Evolutionary conservation across 2,888 invertebrate genomes (phyloP), one percentile per base, ranked within the genome.

Genomic region (Diadegma fenestrale): DNA sequence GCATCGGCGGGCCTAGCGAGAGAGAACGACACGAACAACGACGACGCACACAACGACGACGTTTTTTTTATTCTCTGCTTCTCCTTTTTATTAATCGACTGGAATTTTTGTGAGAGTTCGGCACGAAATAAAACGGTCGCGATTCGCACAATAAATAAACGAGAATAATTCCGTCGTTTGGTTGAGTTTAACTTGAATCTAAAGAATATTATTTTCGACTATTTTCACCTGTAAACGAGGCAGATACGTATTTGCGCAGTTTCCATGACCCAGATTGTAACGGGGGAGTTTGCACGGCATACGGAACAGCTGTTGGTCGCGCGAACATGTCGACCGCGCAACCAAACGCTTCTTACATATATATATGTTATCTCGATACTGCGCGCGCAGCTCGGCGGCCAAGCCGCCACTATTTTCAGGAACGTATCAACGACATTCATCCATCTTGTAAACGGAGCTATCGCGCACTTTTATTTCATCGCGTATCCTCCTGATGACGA

Each of bases 341-440:
- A 91, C 58, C 91, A 91, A 88, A 77, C 90, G 92, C 91, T 91
- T 90, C 90, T 92, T 90, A 33, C 26, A 61, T 48, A 61, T 63
- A 66, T 45, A 71, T 33, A 80, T 91, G 90, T 91, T 90, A 90
- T 87, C 89, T 89, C 88, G 87, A 75, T 19, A 78, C 80, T 93
- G 93, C 93, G 93, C 93, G 92, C 93, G 93, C 92, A 87, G 88
- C 91, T 93, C 92, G 93, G 93, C 92, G 93, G 92, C 93, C 91
- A 91, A 90, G 90, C 91, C 91, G 92, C 91, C 91, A 91, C 91
- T 88, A 90, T 89, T 90, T 89, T 86, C 92, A 92, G 92, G 92
- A 89, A 88, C 89, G 92, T 92, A 89, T 73, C 43, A 48, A 22
- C 45, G 19, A 61, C 68, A 61, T 30, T 14, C 54, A 14, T 48